Evolutionary conservation across 2,797 vertebrate genomes (phyloP).

Genomic region (Eulemur albifrons): DNA sequence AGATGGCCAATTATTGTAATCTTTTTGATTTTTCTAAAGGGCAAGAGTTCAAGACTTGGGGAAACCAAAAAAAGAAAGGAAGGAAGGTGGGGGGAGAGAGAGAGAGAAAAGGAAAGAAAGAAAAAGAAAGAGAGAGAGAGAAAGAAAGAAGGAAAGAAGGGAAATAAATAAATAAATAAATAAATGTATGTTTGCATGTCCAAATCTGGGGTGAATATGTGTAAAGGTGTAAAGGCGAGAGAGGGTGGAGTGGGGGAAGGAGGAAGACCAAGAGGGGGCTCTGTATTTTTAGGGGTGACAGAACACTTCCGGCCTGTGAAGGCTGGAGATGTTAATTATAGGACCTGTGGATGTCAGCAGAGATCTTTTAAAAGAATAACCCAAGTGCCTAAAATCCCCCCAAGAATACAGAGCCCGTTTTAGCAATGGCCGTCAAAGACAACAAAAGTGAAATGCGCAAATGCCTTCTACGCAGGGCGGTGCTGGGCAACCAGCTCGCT

Average conservation of each 20-base stretch:
- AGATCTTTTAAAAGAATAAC: slow-evolving; percentile 75
- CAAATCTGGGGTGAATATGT: not conserved
- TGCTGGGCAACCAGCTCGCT: slow-evolving; percentile 76
- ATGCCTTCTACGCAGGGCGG: slow-evolving; percentile 58
- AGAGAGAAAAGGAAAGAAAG: not conserved
- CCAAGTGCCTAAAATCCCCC: slow-evolving; percentile 49
- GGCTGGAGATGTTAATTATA: slow-evolving; percentile 79
- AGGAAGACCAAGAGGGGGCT: slow-evolving; percentile 10
- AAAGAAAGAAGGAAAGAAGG: not conserved
- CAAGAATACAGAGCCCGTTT: slow-evolving; percentile 74
- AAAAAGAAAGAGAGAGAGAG: too few relatives aligned
- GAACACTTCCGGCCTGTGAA: slow-evolving; percentile 50
- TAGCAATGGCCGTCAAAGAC: slow-evolving; percentile 77
- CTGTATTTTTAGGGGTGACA: slow-evolving; percentile 68
- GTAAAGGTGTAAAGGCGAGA: not conserved
- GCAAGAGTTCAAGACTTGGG: not conserved
- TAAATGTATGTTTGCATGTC: not conserved
- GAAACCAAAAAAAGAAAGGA: not conserved
- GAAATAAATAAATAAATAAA: too few relatives aligned
- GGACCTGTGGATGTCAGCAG: slow-evolving; percentile 77
- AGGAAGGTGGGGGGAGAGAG: not conserved
- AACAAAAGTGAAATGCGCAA: slow-evolving; percentile 73
- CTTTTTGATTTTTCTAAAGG: not conserved
- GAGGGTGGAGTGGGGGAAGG: not conserved
- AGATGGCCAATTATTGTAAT: too few relatives aligned